Base-by-base conservation (phyloP, 2,113 vertebrate species). In the Corythoichthys haematopterus region DNA sequence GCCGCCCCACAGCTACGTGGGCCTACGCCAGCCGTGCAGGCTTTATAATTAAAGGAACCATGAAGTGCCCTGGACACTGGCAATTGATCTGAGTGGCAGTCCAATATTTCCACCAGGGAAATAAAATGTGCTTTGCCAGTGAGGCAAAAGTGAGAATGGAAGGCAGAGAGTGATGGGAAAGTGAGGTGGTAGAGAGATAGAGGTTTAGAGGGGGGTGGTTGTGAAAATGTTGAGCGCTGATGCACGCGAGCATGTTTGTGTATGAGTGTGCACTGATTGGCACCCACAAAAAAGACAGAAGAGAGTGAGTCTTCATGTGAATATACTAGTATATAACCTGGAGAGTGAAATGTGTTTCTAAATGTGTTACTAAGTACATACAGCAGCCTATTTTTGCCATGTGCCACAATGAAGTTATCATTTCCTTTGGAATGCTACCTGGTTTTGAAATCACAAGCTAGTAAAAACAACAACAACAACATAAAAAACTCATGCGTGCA, bases 11-110 rank as follows among this genome's bases (percentile, higher is more conserved):
- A 90, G 91, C 91, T 89, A 87, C 84, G 82, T 75, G 73, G 87
- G 84, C 83, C 87, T 71, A 62, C 76, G 83, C 88, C 88, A 91
- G 89, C 90, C 89, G 88, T 83, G 88, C 86, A 80, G 75, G 86
- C 91, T 90, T 57, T 93, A 92, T 92, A 91, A 91, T 91, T 89
- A 91, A 88, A 92, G 84, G 86, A 89, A 89, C 87, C 88, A 85
- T 89, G 87, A 91, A 90, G 89, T 87, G 91, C 86, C 87, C 88
- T 65, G 88, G 88, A 92, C 89, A 89, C 87, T 86, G 84, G 86
- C 88, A 88, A 92, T 91, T 92, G 92, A 93, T 92, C 90, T 91
- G 88, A 88, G 83, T 92, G 92, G 92, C 90, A 91, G 91, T 80
- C 87, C 90, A 88, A 90, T 92, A 92, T 90, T 90, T 92, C 86